A percentile compares a stretch with the other conserved stretches of the same genome.
Evolutionary conservation across 1,140 invertebrate species (phyloP).

Genomic region (Protaetia brevitarsis): DNA sequence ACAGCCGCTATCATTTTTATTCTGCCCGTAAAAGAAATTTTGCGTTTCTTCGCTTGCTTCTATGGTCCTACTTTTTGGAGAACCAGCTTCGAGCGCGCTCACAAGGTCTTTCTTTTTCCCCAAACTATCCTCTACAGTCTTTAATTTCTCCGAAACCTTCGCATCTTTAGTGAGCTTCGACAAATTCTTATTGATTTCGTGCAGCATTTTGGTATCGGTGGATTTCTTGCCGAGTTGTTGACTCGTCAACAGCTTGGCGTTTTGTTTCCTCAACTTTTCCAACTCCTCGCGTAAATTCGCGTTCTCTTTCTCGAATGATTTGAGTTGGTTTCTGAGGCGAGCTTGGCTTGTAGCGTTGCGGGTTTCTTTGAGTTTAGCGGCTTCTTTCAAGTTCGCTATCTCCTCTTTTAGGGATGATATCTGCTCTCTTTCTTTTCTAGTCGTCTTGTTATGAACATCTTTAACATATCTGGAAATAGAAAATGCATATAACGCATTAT

Average conservation of each 20-base stretch:
- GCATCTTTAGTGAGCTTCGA: slow-evolving; percentile 46
- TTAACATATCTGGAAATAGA: slow-evolving; percentile 53
- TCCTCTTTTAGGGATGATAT: slow-evolving; percentile 62
- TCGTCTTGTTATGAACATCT: slow-evolving; percentile 61
- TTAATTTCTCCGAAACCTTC: neutral
- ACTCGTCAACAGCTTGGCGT: slow-evolving; percentile 54
- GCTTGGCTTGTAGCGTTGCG: slow-evolving; percentile 71
- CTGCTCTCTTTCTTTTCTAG: slow-evolving; percentile 68
- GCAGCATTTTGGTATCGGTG: slow-evolving; percentile 65
- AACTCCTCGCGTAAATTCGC: slow-evolving; percentile 67
- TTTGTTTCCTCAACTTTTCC: slow-evolving; percentile 66
- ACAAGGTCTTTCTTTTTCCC: neutral
- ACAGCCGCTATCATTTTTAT: neutral
- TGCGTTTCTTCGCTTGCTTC: neutral
- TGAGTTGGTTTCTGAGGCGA: slow-evolving; percentile 72
- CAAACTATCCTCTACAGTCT: neutral
- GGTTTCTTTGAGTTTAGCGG: slow-evolving; percentile 72
- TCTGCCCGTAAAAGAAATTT: neutral
- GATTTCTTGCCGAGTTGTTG: slow-evolving; percentile 52
- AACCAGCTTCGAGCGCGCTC: neutral
- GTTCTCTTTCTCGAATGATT: slow-evolving; percentile 74
- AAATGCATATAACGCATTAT: neutral
- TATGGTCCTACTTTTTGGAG: neutral
- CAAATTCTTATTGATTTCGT: slow-evolving; percentile 69
- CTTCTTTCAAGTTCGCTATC: slow-evolving; percentile 65